Evolutionary conservation across 2,113 vertebrate species (phyloP).

Genomic region (Hemibagrus wyckioides): DNA sequence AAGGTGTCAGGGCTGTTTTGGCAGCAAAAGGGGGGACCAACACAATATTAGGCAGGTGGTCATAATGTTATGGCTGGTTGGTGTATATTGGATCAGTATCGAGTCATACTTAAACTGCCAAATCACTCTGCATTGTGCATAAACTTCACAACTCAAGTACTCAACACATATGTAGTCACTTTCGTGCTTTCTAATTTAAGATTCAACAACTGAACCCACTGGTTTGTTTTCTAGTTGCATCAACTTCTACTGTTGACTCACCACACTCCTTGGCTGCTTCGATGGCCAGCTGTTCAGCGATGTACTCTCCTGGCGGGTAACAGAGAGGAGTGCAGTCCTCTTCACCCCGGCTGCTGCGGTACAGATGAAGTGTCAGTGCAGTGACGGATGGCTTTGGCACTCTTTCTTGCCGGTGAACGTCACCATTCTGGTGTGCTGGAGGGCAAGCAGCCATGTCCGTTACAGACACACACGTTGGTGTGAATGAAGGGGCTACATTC

Average conservation of each 20-base stretch:
- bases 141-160: background rate
- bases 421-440: conserved; percentile 68
- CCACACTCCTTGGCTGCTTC: conserved; percentile 88
- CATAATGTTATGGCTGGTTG: too few species aligned
- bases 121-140: background rate
- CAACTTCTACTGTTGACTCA: conserved; percentile 68
- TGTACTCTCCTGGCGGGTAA: conserved; percentile 84
- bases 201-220: background rate
- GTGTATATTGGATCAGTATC: background rate
- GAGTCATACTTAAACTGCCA: background rate
- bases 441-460: conserved; percentile 76
- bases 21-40: too few species aligned
- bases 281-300: conserved; percentile 88
- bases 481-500: conserved; percentile 54
- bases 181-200: background rate
- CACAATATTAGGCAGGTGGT: too few species aligned
- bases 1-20: too few species aligned
- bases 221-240: background rate
- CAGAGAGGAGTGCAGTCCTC: conserved; percentile 70
- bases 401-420: conserved; percentile 58
- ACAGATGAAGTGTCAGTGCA: conserved; percentile 82
- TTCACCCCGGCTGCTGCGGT: conserved; percentile 70
- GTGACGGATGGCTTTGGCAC: conserved; percentile 64
- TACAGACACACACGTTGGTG: conserved; percentile 82
- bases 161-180: background rate